These are phyloP conservation scores for Hemistola chrysoprasaria DNA, from an alignment of 2,888 invertebrate species.

Conservation along the genomic window DNA sequence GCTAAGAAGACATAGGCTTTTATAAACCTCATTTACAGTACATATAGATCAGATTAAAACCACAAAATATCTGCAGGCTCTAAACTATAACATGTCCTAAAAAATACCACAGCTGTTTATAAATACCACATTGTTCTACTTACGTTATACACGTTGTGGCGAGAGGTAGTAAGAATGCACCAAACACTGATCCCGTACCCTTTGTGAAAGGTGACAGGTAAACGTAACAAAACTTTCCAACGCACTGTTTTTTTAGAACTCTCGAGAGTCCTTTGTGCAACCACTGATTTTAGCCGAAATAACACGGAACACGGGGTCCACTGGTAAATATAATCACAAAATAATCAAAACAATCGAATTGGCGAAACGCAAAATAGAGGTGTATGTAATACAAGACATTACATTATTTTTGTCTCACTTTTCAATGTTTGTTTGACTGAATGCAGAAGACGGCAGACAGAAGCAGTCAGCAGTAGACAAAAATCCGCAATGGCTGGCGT, in stretches of 20 bases:
- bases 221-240: conserved; percentile 37
- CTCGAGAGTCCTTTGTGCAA: conserved; percentile 25
- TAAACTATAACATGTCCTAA: background rate
- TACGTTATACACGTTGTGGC: conserved; percentile 43
- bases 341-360: conserved; percentile 42
- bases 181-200: conserved; percentile 45
- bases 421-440: conserved; percentile 29
- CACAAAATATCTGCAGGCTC: too few relatives aligned
- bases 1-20: too few relatives aligned
- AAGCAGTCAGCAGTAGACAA: conserved; percentile 10
- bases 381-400: conserved; percentile 51
- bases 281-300: conserved; percentile 20
- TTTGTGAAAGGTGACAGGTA: conserved; percentile 65
- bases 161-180: conserved; percentile 36
- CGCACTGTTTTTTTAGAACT: conserved; percentile 29
- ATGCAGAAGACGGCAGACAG: too few relatives aligned
- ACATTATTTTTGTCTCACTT: conserved; percentile 39
- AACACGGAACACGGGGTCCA: conserved; percentile 31
- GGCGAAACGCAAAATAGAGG: conserved; percentile 41
- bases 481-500: conserved; percentile 18
- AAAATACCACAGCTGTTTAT: background rate
- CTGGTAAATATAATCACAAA: conserved; percentile 46
- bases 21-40: too few relatives aligned
- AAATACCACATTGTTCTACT: conserved; percentile 31
- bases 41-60: too few relatives aligned